Evolutionary conservation across 2,113 vertebrate genomes (phyloP), one percentile per base, ranked within the genome.

Genomic region (Suricata suricatta): DNA sequence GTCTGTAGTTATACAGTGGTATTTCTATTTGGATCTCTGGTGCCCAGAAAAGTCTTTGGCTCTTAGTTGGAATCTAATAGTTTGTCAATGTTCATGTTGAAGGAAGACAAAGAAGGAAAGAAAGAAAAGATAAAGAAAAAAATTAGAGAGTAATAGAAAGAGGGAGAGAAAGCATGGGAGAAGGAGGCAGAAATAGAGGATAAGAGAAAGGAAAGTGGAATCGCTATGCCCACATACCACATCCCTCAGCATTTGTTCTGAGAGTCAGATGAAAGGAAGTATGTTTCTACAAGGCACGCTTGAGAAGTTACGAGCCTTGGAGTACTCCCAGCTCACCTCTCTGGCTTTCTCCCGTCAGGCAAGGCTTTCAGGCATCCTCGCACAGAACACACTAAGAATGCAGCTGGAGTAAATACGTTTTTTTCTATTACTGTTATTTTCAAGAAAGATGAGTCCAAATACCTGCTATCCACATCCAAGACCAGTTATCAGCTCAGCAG

Each of bases 401-500:
- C 66, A 77, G 79, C 35, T 23, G 54, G 72, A 83, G n/a, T 35
- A 96, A 95, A 88, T 85, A 64, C 27, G 21, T 97, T 86, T 52
- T 86, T 50, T 95, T 95, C 47, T 98, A 95, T 97, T 84, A 92
- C 91, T 94, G 93, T 97, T 86, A 97, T 97, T 97, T 96, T 96
- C 93, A 94, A 90, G 86, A 95, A 1, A 71, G 54, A 96, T 79
- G 63, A 96, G 93, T 84, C 92, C 92, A 97, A 97, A 96, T 95
- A 93, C 69, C 93, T 96, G 89, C 68, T 98, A 95, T 98, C 57
- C 79, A 93, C 63, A 54, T 60, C 13, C 2, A 74, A 96, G 44
- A 91, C 29, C 16, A 92, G 92, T 89, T 72, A 96, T 97, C 68
- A 90, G 57, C 12, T 14, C 1, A 16, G n/a, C 3, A 29, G 82